Percentiles rank a stretch among this genome's conserved stretches.
phyloP scores from a whole-genome alignment of 2,113 vertebrate genomes.

The Plecturocebus donacophilus region DNA sequence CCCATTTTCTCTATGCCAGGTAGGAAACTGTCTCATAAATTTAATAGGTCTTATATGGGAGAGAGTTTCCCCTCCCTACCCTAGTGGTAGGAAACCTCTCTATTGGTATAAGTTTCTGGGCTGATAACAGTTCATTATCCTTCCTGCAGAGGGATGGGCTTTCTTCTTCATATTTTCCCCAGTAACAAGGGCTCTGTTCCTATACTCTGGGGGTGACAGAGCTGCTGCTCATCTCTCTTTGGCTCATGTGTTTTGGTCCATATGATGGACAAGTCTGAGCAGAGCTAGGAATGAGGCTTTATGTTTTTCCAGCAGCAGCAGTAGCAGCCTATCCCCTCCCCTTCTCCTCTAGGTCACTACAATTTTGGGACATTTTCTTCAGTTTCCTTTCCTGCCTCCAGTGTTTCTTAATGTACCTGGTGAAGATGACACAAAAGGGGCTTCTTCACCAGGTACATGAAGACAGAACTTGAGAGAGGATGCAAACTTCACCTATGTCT shows the following conservation, averaged over 20 bases:
- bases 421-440: not conserved
- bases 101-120: not conserved
- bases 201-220: not conserved
- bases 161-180: not conserved
- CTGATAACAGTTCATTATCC: not conserved
- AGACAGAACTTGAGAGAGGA: no score
- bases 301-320: not conserved
- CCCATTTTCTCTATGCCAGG: not conserved
- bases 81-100: no score
- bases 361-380: not conserved
- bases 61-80: not conserved
- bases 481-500: not conserved
- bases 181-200: rapidly evolving
- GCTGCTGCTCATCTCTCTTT: not conserved
- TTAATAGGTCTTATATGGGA: not conserved
- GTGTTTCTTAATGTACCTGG: not conserved
- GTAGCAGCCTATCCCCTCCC: not conserved
- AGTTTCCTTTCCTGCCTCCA: not conserved
- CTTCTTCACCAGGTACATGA: not conserved
- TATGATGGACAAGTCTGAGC: not conserved
- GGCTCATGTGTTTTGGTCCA: not conserved
- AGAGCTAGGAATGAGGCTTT: not conserved
- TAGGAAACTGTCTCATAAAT: rapidly evolving
- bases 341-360: not conserved
- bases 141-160: rapidly evolving